phyloP scores from a whole-genome alignment of 2,113 vertebrate species.

The Cepphus grylle region DNA sequence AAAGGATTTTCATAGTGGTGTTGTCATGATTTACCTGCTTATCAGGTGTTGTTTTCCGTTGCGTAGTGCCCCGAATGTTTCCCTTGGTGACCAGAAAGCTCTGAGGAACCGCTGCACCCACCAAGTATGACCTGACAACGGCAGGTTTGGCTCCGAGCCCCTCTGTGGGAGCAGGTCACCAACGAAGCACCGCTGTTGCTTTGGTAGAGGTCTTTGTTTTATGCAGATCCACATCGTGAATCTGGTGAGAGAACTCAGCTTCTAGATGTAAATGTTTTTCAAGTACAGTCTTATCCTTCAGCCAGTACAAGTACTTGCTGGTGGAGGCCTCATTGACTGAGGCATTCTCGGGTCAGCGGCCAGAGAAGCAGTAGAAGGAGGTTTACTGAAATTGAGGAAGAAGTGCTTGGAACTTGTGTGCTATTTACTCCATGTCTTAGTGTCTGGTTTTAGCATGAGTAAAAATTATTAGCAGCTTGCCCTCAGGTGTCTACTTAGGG shows the following conservation, averaged over 20 bases:
- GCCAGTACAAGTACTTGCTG: not conserved
- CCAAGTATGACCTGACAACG: not conserved
- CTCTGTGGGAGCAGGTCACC: not conserved
- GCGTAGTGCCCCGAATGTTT: not conserved
- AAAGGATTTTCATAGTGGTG: not conserved
- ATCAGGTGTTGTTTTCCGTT: not conserved
- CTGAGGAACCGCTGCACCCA: rapidly evolving
- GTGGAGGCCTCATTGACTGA: not conserved
- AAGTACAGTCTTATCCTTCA: not conserved
- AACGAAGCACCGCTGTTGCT: not conserved
- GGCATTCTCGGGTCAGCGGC: not conserved
- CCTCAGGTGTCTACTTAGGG: not conserved
- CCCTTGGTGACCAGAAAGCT: not conserved
- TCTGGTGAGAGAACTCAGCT: not conserved
- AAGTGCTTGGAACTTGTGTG: not conserved
- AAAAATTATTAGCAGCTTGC: not conserved
- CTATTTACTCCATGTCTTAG: not conserved
- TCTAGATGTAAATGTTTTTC: not conserved
- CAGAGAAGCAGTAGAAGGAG: not conserved
- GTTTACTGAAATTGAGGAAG: not conserved
- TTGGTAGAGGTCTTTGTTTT: not conserved
- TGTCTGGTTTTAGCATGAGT: not conserved
- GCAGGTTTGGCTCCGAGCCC: not conserved
- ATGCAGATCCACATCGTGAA: rapidly evolving
- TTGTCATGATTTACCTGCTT: not conserved